Evolutionary conservation across 2,797 vertebrate genomes (phyloP).

Genomic region (Myotis planiceps): DNA sequence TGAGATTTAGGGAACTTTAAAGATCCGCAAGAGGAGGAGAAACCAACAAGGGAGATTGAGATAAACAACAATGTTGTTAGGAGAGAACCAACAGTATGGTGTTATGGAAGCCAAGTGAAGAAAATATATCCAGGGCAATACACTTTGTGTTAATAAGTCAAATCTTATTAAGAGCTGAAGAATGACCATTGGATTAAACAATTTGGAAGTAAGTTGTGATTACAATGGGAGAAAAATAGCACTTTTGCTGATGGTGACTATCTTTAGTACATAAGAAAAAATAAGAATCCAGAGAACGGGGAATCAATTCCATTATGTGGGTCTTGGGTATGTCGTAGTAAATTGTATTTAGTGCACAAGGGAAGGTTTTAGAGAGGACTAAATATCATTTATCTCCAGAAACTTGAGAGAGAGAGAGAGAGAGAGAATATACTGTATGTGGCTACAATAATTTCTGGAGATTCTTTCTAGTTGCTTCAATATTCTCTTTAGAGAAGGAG

Average conservation of each 20-base stretch:
- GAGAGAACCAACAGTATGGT: background rate
- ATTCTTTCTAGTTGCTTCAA: background rate
- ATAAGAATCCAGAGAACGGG: background rate
- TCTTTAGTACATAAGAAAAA: background rate
- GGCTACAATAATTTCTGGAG: background rate
- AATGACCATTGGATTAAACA: background rate
- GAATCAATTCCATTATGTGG: background rate
- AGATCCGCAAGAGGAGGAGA: background rate
- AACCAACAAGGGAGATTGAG: background rate
- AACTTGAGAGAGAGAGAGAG: background rate
- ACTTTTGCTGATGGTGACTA: background rate
- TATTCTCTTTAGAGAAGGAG: conserved; percentile 8
- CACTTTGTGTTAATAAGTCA: background rate
- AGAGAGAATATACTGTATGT: background rate
- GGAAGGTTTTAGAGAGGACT: background rate
- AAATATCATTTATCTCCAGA: background rate
- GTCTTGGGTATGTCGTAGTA: background rate
- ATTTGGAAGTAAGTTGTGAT: background rate
- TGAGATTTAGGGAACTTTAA: background rate
- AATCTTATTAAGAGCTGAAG: background rate
- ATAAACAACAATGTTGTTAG: background rate
- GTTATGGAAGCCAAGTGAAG: background rate
- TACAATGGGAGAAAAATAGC: background rate
- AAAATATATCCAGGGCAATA: background rate
- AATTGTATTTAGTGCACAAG: background rate